Evolutionary conservation across 2,113 vertebrate genomes (phyloP).

Genomic region (Onychorhynchus coronatus): DNA sequence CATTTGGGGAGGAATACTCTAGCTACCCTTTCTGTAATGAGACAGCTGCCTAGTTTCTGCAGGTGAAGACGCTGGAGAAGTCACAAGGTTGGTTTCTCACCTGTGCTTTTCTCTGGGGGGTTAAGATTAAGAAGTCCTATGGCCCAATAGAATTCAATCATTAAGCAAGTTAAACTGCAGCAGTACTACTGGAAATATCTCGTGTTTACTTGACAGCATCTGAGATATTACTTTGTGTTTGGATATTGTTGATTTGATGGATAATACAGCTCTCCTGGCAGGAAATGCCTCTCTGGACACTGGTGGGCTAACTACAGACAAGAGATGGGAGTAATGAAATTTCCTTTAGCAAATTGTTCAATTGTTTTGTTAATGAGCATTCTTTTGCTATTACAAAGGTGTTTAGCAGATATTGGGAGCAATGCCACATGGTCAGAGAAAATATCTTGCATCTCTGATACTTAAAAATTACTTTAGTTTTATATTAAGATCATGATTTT

Average conservation of each 20-base stretch:
- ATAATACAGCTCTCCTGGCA: background rate
- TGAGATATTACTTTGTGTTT: background rate
- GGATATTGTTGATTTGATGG: background rate
- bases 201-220: background rate
- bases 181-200: background rate
- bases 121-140: background rate
- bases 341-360: background rate
- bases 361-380: background rate
- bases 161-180: background rate
- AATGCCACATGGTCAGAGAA: background rate
- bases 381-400: background rate
- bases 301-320: background rate
- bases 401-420: background rate
- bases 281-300: background rate
- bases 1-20: background rate
- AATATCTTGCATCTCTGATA: background rate
- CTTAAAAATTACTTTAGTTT: background rate
- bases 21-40: background rate
- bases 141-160: background rate
- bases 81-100: background rate
- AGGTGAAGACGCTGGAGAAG: background rate
- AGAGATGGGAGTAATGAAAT: background rate
- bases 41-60: background rate
- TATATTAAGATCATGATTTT: background rate
- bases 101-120: background rate